Conservation (phyloP, 2,888 invertebrate genomes). For the Standfussiana lucernea region DNA sequence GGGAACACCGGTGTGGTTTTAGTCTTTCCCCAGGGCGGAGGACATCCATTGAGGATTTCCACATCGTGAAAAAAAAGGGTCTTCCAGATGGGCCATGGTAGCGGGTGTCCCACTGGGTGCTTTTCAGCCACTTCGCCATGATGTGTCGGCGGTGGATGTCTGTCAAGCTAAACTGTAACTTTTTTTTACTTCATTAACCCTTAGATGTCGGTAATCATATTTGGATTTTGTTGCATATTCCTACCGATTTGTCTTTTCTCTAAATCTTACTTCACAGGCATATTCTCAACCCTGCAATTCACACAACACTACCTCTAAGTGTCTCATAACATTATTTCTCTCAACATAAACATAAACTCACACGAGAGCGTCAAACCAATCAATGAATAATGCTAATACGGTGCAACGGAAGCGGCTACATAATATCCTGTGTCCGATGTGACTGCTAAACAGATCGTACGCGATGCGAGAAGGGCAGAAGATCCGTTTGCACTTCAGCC, state of each 20-base stretch:
- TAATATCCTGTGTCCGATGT: slow-evolving; percentile 61
- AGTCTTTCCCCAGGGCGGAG: too few species aligned
- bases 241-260: not conserved
- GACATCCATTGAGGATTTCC: too few species aligned
- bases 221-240: not conserved
- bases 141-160: too few species aligned
- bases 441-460: slow-evolving; percentile 72
- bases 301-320: not conserved
- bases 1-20: too few species aligned
- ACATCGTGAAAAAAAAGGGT: too few species aligned
- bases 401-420: slow-evolving; percentile 68
- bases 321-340: not conserved
- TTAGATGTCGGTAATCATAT: too few species aligned
- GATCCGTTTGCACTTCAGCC: not conserved
- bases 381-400: slow-evolving; percentile 67
- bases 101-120: too few species aligned
- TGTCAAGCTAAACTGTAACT: too few species aligned
- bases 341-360: slow-evolving; percentile 34
- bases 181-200: too few species aligned
- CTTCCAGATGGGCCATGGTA: too few species aligned
- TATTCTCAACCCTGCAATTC: not conserved
- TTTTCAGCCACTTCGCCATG: too few species aligned
- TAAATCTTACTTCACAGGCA: not conserved
- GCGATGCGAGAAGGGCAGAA: slow-evolving; percentile 33
- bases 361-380: slow-evolving; percentile 26